Conservation (phyloP, 2,797 vertebrate species). For the Lepidocolaptes lacrymiger region DNA sequence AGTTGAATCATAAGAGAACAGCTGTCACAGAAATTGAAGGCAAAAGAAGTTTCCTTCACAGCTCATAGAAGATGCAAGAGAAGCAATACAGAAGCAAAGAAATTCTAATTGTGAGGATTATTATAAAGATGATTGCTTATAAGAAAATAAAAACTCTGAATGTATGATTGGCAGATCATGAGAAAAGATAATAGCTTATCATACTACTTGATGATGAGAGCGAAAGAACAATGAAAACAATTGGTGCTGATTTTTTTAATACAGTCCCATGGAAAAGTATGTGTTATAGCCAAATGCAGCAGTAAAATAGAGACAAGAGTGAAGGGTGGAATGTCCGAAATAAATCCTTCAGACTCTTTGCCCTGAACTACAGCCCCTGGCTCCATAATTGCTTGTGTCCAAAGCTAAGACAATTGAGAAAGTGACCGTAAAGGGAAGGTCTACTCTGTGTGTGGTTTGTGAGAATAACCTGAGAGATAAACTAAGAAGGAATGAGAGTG, state of each 20-base stretch:
- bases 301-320: neutral
- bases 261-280: neutral
- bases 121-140: neutral
- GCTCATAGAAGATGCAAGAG: neutral
- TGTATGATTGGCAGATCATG: neutral
- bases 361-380: neutral
- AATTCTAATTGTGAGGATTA: neutral
- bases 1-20: neutral
- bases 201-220: neutral
- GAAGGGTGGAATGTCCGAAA: neutral
- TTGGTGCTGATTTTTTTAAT: neutral
- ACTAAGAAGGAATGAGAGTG: neutral
- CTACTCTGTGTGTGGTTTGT: neutral
- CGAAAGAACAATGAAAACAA: constrained; percentile 1
- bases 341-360: neutral
- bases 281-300: neutral
- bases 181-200: constrained; percentile 14
- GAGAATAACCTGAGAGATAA: neutral
- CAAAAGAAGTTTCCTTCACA: neutral
- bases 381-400: neutral
- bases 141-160: neutral
- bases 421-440: neutral
- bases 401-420: neutral
- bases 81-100: neutral
- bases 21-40: neutral